These are phyloP conservation scores for Trissolcus basalis DNA, from an alignment of 1,140 invertebrate genomes.

Conservation along the genomic window DNA sequence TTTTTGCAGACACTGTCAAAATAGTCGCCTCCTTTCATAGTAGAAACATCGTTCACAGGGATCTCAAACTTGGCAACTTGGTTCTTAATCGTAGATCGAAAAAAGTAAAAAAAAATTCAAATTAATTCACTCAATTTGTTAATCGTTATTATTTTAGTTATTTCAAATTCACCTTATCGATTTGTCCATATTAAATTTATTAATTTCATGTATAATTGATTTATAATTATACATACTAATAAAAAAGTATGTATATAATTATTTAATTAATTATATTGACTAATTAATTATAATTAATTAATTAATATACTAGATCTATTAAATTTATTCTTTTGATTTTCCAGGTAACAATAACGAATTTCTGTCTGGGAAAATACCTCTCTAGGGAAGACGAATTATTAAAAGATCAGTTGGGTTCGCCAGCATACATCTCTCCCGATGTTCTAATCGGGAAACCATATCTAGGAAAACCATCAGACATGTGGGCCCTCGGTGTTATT, in stretches of 20 bases:
- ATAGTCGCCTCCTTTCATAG: slow-evolving; percentile 87
- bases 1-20: slow-evolving; percentile 86
- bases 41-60: slow-evolving; percentile 89
- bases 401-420: slow-evolving; percentile 88
- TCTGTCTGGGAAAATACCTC: slow-evolving; percentile 88
- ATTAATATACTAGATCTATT: no score
- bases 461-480: slow-evolving; percentile 87
- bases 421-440: slow-evolving; percentile 91
- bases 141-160: no score
- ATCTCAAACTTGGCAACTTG: slow-evolving; percentile 89
- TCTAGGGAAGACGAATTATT: slow-evolving; percentile 83
- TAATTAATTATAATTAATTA: no score
- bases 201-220: no score
- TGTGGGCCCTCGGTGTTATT: slow-evolving; percentile 91
- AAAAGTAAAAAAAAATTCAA: slow-evolving; percentile 63
- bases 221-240: no score
- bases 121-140: no score
- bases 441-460: slow-evolving; percentile 86
- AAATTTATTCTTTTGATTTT: neutral
- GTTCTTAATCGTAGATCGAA: slow-evolving; percentile 84
- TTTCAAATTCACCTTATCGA: no score
- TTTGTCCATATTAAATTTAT: no score
- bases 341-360: slow-evolving; percentile 86
- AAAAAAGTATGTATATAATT: no score
- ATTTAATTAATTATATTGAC: no score